These are phyloP conservation scores for Itoplectis maculator DNA, from an alignment of 2,888 invertebrate genomes.

Conservation along the genomic window DNA sequence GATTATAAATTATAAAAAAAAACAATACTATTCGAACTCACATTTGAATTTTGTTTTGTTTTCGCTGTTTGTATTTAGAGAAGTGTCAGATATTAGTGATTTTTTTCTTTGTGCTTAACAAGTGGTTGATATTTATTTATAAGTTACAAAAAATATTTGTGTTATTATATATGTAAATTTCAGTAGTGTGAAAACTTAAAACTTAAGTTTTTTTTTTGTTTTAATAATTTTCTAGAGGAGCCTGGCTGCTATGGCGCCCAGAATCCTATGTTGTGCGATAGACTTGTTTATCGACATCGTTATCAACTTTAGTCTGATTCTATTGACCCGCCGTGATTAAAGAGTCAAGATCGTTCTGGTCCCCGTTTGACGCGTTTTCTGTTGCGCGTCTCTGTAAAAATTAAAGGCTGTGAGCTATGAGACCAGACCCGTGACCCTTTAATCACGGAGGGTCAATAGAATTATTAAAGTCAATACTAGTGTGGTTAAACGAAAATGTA, in stretches of 20 bases:
- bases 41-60: too few species aligned
- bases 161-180: too few species aligned
- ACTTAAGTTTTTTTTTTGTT: too few species aligned
- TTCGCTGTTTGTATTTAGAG: too few species aligned
- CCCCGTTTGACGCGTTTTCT: not conserved
- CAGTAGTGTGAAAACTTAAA: too few species aligned
- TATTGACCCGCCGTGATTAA: constrained; percentile 46
- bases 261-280: not conserved
- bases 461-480: not conserved
- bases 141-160: too few species aligned
- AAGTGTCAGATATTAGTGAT: too few species aligned
- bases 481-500: not conserved
- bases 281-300: constrained; percentile 33
- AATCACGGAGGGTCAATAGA: not conserved
- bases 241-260: not conserved
- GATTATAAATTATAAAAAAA: not conserved
- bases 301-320: constrained; percentile 34
- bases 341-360: not conserved
- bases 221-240: not conserved
- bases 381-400: not conserved
- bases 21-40: too few species aligned
- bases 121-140: too few species aligned
- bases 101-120: too few species aligned
- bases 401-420: not conserved
- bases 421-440: not conserved